These are phyloP conservation scores for Cinclus mexicanus DNA, from an alignment of 2,113 vertebrate genomes.

Conservation along the genomic window DNA sequence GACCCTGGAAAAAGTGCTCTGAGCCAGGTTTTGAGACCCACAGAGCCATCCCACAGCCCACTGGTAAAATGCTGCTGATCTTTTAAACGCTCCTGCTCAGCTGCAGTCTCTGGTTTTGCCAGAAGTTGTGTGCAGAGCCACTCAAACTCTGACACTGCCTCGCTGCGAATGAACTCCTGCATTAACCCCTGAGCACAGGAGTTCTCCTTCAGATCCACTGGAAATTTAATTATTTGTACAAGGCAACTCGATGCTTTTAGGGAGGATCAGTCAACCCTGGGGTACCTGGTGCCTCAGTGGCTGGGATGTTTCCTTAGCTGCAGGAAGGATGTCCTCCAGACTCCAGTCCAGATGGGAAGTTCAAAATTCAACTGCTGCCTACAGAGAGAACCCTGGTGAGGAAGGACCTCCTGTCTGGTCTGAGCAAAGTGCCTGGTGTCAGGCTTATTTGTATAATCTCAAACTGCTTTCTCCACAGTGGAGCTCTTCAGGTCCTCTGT, in stretches of 20 bases:
- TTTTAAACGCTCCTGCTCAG: background rate
- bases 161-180: background rate
- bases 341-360: background rate
- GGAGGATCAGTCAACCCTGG: background rate
- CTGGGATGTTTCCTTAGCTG: background rate
- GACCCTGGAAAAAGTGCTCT: background rate
- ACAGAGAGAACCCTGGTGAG: background rate
- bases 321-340: background rate
- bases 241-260: fast-evolving
- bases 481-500: background rate
- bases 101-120: background rate
- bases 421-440: background rate
- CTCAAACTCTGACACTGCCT: background rate
- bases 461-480: background rate
- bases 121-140: background rate
- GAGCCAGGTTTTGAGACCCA: background rate
- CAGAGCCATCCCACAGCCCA: background rate
- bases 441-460: background rate
- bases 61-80: background rate
- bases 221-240: background rate
- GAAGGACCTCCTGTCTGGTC: background rate
- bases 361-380: background rate
- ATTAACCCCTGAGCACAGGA: background rate
- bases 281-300: background rate
- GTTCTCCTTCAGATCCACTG: background rate